A percentile compares a stretch with the other conserved stretches of the same genome.
Evolutionary conservation across 2,888 invertebrate genomes (phyloP).

Genomic region (Plagodis dolabraria): DNA sequence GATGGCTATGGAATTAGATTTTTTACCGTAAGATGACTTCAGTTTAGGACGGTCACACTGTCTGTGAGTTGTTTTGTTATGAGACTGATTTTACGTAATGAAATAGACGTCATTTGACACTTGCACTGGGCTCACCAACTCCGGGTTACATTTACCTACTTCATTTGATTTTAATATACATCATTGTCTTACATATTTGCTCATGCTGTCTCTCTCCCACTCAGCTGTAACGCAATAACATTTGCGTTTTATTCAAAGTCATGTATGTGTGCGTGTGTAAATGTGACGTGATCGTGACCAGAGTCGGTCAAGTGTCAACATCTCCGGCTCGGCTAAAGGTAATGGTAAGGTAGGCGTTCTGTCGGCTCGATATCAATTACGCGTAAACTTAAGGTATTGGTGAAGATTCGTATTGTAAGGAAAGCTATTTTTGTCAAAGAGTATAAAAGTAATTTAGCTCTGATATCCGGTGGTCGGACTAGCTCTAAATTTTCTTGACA

Average conservation of each 20-base stretch:
- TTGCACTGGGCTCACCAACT: slow-evolving; percentile 46
- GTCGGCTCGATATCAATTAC: slow-evolving; percentile 74
- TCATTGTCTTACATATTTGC: too few species aligned
- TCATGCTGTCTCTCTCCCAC: neutral
- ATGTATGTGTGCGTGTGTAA: too few species aligned
- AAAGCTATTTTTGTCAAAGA: slow-evolving; percentile 82
- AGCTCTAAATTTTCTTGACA: slow-evolving; percentile 39
- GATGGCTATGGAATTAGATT: slow-evolving; percentile 35
- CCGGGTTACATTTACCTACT: slow-evolving; percentile 11
- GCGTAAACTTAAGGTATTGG: slow-evolving; percentile 65
- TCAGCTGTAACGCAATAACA: too few species aligned
- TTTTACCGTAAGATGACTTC: slow-evolving; percentile 31
- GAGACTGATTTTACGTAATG: slow-evolving; percentile 83
- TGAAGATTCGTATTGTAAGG: slow-evolving; percentile 66
- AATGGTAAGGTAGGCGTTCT: slow-evolving; percentile 47
- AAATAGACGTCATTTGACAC: slow-evolving; percentile 63
- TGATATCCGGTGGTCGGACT: slow-evolving; percentile 75
- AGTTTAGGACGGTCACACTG: slow-evolving; percentile 30
- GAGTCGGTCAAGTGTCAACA: neutral
- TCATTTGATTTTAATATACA: too few species aligned
- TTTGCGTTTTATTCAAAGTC: too few species aligned
- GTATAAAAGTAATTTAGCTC: slow-evolving; percentile 69
- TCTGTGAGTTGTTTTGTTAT: slow-evolving; percentile 63
- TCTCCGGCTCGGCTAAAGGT: slow-evolving; percentile 21
- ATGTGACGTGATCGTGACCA: slow-evolving; percentile 4